Evolutionary conservation across 2,888 invertebrate genomes (phyloP).

Genomic region (Cheiracanthium punctorium): DNA sequence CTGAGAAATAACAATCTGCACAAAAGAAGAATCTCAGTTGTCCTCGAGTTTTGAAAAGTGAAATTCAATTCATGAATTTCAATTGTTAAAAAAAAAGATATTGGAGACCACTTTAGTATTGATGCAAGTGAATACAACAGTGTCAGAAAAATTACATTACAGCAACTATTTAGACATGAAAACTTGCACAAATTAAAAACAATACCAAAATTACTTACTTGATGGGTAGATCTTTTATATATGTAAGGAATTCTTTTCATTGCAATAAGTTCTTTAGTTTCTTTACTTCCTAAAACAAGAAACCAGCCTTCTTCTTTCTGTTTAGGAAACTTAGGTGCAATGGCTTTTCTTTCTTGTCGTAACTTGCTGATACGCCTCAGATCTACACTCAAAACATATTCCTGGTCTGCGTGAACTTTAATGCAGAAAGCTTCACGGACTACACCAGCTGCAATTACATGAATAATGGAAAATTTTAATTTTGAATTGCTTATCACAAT

Average conservation of each 20-base stretch:
- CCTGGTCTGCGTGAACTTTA: slow-evolving; percentile 82
- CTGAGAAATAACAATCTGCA: too few species aligned
- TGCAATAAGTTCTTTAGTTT: slow-evolving; percentile 85
- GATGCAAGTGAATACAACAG: too few species aligned
- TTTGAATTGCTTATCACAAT: too few species aligned
- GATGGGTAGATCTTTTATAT: slow-evolving; percentile 57
- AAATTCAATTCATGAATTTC: too few species aligned
- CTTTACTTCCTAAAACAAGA: slow-evolving; percentile 86
- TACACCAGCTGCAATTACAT: slow-evolving; percentile 29
- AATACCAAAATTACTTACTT: slow-evolving; percentile 23
- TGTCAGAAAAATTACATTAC: too few species aligned
- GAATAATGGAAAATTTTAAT: too few species aligned
- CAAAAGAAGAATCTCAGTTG: too few species aligned
- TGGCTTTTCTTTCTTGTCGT: slow-evolving; percentile 78
- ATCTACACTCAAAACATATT: slow-evolving; percentile 82
- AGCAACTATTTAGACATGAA: too few species aligned
- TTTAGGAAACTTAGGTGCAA: slow-evolving; percentile 91
- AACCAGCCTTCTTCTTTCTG: slow-evolving; percentile 98
- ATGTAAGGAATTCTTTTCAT: slow-evolving; percentile 82
- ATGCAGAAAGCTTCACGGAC: slow-evolving; percentile 78
- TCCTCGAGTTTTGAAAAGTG: too few species aligned
- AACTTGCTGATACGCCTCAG: slow-evolving; percentile 73
- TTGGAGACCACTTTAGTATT: too few species aligned
- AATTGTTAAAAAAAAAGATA: too few species aligned
- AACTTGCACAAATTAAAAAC: too few species aligned